Evolutionary conservation across 2,888 invertebrate species (phyloP), one percentile per base, ranked within the genome.

Genomic region (Criorhina ranunculi): DNA sequence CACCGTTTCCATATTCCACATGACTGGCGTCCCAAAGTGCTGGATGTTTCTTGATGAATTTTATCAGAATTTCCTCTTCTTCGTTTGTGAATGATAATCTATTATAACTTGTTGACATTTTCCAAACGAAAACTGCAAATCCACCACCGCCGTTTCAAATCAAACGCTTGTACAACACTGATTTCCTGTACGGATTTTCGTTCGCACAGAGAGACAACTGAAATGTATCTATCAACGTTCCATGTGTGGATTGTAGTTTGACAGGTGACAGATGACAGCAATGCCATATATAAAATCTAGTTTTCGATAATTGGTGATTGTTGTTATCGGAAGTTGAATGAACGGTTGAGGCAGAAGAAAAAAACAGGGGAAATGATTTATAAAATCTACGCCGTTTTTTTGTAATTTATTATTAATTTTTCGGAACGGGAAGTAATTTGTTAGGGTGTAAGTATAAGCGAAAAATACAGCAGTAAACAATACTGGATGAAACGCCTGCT

Each of bases 11-110:
- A 51, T 87, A 87, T 55, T 87, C 87, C 2, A 3, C 11, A 24
- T 70, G 51, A n/a, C 37, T 82, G 0, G 86, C 59, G 31, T 87
- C 86, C 87, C 87, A 87, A 31, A 87, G 49, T 4, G 79, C 87
- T 4, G 82, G 87, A 73, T 86, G 82, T 1, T 66, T 9, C 64
- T 76, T 79, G 5, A 87, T 59, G 19, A 72, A 82, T 72, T 76
- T 59, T 37, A 87, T 87, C 4, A 87, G 42, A 19, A 42, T 9
- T 1, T 69, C 78, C 29, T 87, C 87, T 46, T 87, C 87, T 12
- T 86, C 79, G 31, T 87, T 87, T 40, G 87, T 86, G 5, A 86
- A 87, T 60, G 81, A 87, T 55, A 87, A 73, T 59, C 87, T 55
- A 17, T 81, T 78, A 24, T 87, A 87, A 37, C 64, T 69, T 6